Evolutionary conservation across 2,113 vertebrate genomes (phyloP), one percentile per base, ranked within the genome.

Genomic region (Recurvirostra avosetta): DNA sequence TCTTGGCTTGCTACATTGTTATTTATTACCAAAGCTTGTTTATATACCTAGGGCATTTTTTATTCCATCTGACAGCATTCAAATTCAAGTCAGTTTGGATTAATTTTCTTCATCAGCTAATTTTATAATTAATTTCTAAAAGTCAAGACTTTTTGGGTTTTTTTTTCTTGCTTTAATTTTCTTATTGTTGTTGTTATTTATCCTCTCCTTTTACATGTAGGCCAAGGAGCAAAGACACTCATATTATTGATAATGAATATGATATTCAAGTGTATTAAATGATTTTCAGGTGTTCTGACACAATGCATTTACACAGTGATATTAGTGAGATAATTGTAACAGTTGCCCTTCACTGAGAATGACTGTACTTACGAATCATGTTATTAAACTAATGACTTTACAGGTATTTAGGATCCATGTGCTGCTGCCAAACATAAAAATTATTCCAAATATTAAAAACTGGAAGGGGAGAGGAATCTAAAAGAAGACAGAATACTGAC

Each of bases 51-150:
- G 53, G 95, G 96, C 92, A 83, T 32, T 88, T 96, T 88, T 94
- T 91, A 71, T 71, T 94, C 47, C 80, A 63, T 86, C 56, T 92
- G 86, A 95, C 83, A 90, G 74, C 65, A 78, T 80, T 94, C 71
- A 96, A 89, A 96, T 94, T 93, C 81, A 80, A 88, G 86, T 94
- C 88, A 86, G 65, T 88, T 95, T 96, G 77, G 68, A 97, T 94
- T 96, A 92, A 94, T 94, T 95, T 94, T 95, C 62, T 76, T 94
- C 86, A 82, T 84, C 86, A 85, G 22, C 70, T 90, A 91, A 96
- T 97, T 97, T 86, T 92, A 76, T 72, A 94, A 96, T 93, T 92
- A 88, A 61, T 91, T 96, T 87, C 40, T 81, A 7, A 40, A 95
- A 84, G 45, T 63, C 17, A 86, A 88, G 52, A 27, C 41, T 62